Base-by-base conservation (phyloP, 2,888 invertebrate genomes). In the Ornithoptera priamus region DNA sequence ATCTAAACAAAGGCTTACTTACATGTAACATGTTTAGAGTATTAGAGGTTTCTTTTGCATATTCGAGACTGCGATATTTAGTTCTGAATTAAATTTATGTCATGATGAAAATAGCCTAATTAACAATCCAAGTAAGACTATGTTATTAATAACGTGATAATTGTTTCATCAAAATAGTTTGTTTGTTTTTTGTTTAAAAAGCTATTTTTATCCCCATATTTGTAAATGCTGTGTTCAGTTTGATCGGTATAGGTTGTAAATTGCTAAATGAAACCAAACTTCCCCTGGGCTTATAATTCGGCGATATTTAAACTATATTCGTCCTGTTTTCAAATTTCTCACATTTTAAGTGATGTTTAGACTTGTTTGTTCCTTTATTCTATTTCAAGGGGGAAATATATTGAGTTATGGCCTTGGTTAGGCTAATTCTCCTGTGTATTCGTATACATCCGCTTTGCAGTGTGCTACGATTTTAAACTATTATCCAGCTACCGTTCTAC, bases 391-490 rank as follows among this genome's bases (percentile, higher is more conserved):
- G 75, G 77, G 80, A 85, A 84, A 85, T 82, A 81, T 79, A 77
- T 79, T 87, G 87, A 89, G 85, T 89, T 89, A 87, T 85, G 82
- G 76, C 76, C 76, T 73, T 76, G 75, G 77, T 79, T 81, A 78
- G 78, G 80, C 80, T 81, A 81, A 82, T 87, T 85, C 78, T 81
- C 83, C 78, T 72, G 76, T 82, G 85, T 79, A 85, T 90, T 86
- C 78, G 84, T 90, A 90, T 78, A 91, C 91, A 92, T 91, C 91
- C 91, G 91, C 82, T 77, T 74, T 75, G 65, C 76, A 82, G 85
- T 86, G 88, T 88, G 89, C 82, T 80, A 75, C 75, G 77, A 80
- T 81, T 83, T 76, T 80, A 73, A 75, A 76, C 78, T 79, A 77
- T 79, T 81, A 81, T 80, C 80, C 39, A 50, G 62, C 24, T 18